Base-by-base conservation (phyloP, 2,113 vertebrate species). In the Lepisosteus osseus region DNA sequence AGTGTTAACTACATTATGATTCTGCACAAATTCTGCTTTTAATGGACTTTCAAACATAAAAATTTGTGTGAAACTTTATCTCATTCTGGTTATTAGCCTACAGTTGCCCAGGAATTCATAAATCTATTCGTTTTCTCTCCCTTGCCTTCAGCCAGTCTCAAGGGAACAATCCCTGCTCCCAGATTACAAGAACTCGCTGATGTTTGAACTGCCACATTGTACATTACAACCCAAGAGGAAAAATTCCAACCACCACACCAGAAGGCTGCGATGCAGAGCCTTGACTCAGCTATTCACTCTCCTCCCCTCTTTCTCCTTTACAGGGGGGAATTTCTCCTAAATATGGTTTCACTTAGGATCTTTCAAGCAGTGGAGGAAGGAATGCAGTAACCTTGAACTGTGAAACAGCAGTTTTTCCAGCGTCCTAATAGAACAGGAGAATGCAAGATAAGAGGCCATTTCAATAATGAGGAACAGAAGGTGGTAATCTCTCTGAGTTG, bases 241-340 rank as follows among this genome's bases (percentile, higher is more conserved):
- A n/a, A 45, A 66, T 14, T 44, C 43, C 64, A 66, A 66, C 45
- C 15, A 66, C 45, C 64, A 66, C 64, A 66, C 45, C 41, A 66
- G 64, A 66, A 41, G 64, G 41, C 14, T 66, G 45, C 42, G 45
- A 14, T 15, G 15, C 45, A 42, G 64, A 45, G 11, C 43, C 64
- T 45, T 66, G 14, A 66, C 62, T 65, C 15, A 47, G 64, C 11
- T 14, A n/a, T 42, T n/a, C 29, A 15, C 62, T 11, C 41, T 42
- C 41, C 14, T 65, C 44, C 40, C 29, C 8, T 65, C 62, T 8
- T 2, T 29, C 29, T 29, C 29, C 29, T 29, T 29, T 29, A 29
- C 29, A 29, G 29, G 29, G 29, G 29, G 29, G 47, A 51, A 51
- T 47, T 42, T n/a, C 64, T 66, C 2, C 42, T 9, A 12, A 54